These are phyloP conservation scores for Megastigmus dorsalis DNA, from an alignment of 2,888 invertebrate species.

Conservation along the genomic window DNA sequence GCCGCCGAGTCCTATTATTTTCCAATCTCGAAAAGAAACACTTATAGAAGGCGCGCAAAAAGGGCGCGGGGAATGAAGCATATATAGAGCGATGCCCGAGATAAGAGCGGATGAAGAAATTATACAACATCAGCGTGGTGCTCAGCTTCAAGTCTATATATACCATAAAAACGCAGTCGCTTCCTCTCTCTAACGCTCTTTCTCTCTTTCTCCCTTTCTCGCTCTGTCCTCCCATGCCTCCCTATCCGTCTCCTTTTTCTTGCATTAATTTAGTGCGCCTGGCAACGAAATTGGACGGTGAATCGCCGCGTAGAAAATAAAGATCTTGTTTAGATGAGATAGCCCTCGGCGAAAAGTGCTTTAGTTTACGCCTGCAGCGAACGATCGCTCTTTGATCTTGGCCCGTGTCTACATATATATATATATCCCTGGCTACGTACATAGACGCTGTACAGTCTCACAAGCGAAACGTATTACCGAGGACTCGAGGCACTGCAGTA, in stretches of 20 bases:
- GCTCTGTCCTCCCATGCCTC: too few relatives aligned
- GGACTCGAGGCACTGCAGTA: neutral
- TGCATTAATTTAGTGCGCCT: neutral
- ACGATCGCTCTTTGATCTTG: conserved; percentile 26
- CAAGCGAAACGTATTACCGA: conserved; percentile 13
- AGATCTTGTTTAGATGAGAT: conserved; percentile 19
- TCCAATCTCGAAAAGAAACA: too few relatives aligned
- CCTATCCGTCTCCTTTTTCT: neutral
- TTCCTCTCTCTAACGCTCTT: neutral
- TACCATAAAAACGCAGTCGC: neutral
- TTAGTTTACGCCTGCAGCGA: neutral
- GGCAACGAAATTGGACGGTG: neutral
- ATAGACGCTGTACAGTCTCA: neutral
- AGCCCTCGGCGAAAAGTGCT: conserved; percentile 21
- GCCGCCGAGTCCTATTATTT: too few relatives aligned
- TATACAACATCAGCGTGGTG: neutral
- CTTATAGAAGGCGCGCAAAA: too few relatives aligned
- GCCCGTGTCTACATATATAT: neutral
- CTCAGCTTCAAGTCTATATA: neutral
- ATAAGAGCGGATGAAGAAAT: neutral
- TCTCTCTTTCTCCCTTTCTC: neutral
- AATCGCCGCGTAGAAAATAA: conserved; percentile 3
- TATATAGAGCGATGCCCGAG: too few relatives aligned
- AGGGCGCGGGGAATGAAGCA: too few relatives aligned
- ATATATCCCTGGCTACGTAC: neutral